Base-by-base conservation (phyloP, 2,113 vertebrate species). In the Mastomys coucha region DNA sequence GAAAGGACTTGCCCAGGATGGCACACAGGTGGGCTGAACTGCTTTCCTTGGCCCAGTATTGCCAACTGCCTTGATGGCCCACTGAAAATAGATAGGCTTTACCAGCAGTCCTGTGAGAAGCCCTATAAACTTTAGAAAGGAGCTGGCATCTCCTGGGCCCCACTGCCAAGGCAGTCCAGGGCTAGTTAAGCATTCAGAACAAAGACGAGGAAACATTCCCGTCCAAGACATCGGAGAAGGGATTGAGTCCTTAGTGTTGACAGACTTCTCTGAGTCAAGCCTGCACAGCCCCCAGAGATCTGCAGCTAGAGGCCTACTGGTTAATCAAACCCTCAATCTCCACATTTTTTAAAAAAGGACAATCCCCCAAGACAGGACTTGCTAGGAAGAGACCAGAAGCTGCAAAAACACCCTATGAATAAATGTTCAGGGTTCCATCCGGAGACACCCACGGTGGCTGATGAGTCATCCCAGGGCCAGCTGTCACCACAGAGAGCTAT, bases 391-490 rank as follows among this genome's bases (percentile, higher is more conserved):
- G 69, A 72, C 94, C 73, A 75, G 88, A 96, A 91, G 82, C 90
- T 96, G 67, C 89, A 91, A 90, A 92, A 96, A 96, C n/a, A 39
- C 94, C 94, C 94, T 80, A 45, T 94, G 95, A 97, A 95, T 95
- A 95, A 96, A 95, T 88, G 91, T 80, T 94, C 95, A 97, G 91
- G 97, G 96, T 96, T 97, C 96, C 87, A 96, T 85, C 93, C 90
- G 58, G 91, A 97, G 93, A 92, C 82, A 16, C 91, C 94, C 93
- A 89, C 89, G 1, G 69, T 93, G 91, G 67, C 94, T 94, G 91
- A 97, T 96, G 96, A 97, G 84, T 97, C 97, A 97, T 89, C 63
- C 76, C 51, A 95, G 97, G 93, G 95, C 94, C 97, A 97, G 94
- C 97, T 96, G 97, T 96, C 97, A 95, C 93, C 93, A 97, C 93